Percentiles rank a stretch among this genome's conserved stretches.
Conservation (phyloP, 1,140 invertebrate species). For the Atta cephalotes region DNA sequence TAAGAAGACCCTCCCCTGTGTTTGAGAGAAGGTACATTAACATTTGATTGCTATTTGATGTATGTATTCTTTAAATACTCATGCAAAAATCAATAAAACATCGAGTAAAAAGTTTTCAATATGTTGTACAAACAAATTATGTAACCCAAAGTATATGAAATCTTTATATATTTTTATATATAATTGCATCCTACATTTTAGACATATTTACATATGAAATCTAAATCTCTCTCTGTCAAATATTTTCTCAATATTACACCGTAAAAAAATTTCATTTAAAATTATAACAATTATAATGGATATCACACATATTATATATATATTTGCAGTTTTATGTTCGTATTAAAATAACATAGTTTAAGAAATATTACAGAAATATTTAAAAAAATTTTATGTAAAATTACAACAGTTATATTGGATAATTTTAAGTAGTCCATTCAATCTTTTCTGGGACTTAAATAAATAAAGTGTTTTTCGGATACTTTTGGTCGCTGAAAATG, state of each 20-base stretch:
- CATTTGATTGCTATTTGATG: slow-evolving; percentile 8
- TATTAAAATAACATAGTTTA: too few relatives aligned
- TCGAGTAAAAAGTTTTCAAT: neutral
- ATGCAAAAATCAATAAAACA: neutral
- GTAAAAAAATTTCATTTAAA: too few relatives aligned
- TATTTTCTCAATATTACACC: neutral
- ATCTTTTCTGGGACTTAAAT: too few relatives aligned
- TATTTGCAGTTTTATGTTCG: too few relatives aligned
- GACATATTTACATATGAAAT: neutral
- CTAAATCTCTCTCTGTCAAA: neutral
- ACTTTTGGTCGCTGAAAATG: too few relatives aligned
- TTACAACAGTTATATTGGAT: too few relatives aligned
- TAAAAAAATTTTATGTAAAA: too few relatives aligned
- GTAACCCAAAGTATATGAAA: neutral
- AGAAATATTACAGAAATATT: too few relatives aligned
- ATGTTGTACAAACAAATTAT: neutral
- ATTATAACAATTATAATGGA: too few relatives aligned
- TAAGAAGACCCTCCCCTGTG: slow-evolving; percentile 17
- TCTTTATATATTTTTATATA: neutral
- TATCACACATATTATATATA: too few relatives aligned
- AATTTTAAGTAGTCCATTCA: too few relatives aligned
- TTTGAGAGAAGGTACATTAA: neutral
- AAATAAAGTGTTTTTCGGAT: too few relatives aligned
- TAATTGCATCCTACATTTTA: neutral
- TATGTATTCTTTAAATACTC: slow-evolving; percentile 25